Conservation (phyloP, 2,888 invertebrate species). For the Campoletis raptor region DNA sequence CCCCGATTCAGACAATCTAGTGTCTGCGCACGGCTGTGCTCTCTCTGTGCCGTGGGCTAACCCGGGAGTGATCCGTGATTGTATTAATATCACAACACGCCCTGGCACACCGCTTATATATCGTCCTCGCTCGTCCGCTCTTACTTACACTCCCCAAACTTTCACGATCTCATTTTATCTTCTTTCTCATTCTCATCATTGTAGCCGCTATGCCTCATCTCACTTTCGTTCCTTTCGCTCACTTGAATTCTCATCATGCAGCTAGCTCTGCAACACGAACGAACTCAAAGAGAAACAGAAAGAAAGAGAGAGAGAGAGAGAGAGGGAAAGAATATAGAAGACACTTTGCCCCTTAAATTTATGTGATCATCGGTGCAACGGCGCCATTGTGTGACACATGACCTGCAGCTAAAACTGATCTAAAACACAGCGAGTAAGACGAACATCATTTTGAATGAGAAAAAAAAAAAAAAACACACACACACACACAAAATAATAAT, state of each 20-base stretch:
- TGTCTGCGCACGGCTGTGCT: conserved; percentile 82
- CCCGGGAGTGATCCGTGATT: conserved; percentile 85
- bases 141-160: conserved; percentile 57
- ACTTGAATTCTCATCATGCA: conserved; percentile 52
- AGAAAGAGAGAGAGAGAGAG: conserved; percentile 49
- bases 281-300: conserved; percentile 52
- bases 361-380: conserved; percentile 80
- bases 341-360: conserved; percentile 73
- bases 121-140: conserved; percentile 67
- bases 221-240: conserved; percentile 54
- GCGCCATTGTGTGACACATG: conserved; percentile 67
- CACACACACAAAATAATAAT: too few relatives aligned
- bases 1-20: conserved; percentile 85
- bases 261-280: conserved; percentile 18
- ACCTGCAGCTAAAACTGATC: conserved; percentile 66
- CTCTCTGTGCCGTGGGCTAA: conserved; percentile 75
- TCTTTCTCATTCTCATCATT: conserved; percentile 54
- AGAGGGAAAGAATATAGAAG: conserved; percentile 46
- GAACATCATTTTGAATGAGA: background rate
- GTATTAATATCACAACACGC: conserved; percentile 85
- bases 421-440: background rate
- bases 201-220: conserved; percentile 62
- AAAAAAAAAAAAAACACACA: background rate
- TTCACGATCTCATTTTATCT: conserved; percentile 56
- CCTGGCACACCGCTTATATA: conserved; percentile 80